Conservation (phyloP, 2,113 vertebrate species). For the Brachirus orientalis region DNA sequence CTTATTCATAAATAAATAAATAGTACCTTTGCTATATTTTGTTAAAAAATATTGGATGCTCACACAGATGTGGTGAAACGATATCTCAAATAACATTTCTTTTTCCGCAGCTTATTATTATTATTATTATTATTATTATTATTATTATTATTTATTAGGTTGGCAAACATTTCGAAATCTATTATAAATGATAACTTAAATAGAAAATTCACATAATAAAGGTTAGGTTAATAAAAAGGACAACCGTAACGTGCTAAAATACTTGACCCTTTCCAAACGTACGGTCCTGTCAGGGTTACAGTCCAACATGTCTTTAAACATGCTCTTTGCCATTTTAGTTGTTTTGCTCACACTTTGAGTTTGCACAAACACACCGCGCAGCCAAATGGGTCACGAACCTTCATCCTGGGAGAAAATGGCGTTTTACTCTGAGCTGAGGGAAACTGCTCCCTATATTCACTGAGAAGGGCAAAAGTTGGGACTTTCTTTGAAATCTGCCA, state of each 20-base stretch:
- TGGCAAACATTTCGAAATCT: too few species aligned
- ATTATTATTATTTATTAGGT: too few species aligned
- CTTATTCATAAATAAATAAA: not conserved
- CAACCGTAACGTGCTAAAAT: too few species aligned
- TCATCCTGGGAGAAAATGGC: constrained; percentile 38
- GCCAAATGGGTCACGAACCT: constrained; percentile 71
- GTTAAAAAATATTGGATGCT: not conserved
- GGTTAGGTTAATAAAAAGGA: too few species aligned
- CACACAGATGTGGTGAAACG: not conserved
- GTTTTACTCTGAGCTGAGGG: constrained; percentile 19
- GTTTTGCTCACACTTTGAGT: constrained; percentile 46
- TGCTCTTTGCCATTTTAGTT: constrained; percentile 68
- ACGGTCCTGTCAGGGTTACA: constrained; percentile 45
- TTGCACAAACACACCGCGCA: constrained; percentile 37
- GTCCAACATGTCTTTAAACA: constrained; percentile 39
- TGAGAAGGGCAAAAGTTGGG: constrained; percentile 88
- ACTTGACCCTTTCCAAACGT: constrained; percentile 6
- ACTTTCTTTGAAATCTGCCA: constrained; percentile 92
- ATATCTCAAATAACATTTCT: too few species aligned
- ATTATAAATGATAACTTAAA: too few species aligned
- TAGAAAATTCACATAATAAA: not conserved
- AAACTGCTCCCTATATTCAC: constrained; percentile 53
- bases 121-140: too few species aligned
- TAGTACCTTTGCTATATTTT: not conserved
- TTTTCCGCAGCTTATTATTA: too few species aligned